Evolutionary conservation across 2,888 invertebrate species (phyloP), one percentile per base, ranked within the genome.

Genomic region (Eurytoma adleriae): DNA sequence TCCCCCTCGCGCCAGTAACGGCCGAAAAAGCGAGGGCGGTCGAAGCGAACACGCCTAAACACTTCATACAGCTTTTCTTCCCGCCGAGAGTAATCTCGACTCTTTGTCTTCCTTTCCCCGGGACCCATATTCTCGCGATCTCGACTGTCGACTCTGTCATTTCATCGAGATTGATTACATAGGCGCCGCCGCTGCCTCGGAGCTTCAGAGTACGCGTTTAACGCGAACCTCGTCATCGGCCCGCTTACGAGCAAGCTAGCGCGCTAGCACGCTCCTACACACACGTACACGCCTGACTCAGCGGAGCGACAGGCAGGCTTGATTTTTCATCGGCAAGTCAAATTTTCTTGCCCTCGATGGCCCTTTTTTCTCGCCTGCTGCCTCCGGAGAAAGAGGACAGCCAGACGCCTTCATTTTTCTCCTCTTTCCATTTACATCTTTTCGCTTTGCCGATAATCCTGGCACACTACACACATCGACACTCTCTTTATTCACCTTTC

Each of bases 91-190:
- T 68, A 81, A 82, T 82, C 61, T 73, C 57, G 72, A 64, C 70
- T 82, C 79, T 75, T 72, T 81, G 79, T 78, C 76, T 78, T 78
- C 61, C 70, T 80, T 40, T 40, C 30, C 69, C 59, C 50, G 7
- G 7, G 59, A 40, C 54, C 72, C 64, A 24, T 74, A 64, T 56
- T 74, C 73, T 57, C 61, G 59, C 61, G 59, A 24, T 78, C 72
- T 61, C 56, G 67, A 54, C 81, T 79, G 83, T 81, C 82, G 77
- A 64, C 68, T 78, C 69, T 80, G 83, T 81, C 82, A 79, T 70
- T 66, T 78, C 69, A 74, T 83, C 76, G 80, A 82, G 84, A 83
- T 83, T 84, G 83, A 84, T 84, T 82, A 83, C 78, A 62, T 30
- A 12, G 73, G 61, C 75, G 50, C 20, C 40, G 56, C 7, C 27